These are phyloP conservation scores for Sepioteuthis lessoniana DNA, from an alignment of 2,888 invertebrate genomes.

Conservation along the genomic window DNA sequence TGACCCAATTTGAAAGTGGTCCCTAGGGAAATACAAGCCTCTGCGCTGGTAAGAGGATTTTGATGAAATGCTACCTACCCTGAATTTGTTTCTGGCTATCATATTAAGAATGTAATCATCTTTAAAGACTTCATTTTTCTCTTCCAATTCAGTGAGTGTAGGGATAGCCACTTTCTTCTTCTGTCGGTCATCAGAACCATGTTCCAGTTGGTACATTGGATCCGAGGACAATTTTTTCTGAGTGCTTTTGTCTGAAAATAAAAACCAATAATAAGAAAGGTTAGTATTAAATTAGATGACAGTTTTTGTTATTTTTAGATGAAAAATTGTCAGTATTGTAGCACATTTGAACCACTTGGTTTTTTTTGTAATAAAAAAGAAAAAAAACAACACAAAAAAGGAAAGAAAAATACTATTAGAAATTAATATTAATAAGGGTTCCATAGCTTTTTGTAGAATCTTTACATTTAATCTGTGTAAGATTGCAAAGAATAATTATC, in stretches of 20 bases:
- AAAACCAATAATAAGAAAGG: background rate
- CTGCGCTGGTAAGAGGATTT: no score
- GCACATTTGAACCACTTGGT: no score
- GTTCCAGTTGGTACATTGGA: conserved; percentile 98
- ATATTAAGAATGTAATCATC: conserved; percentile 95
- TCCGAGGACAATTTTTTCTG: conserved; percentile 93
- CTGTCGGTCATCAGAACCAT: conserved; percentile 84
- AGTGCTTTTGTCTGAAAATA: conserved; percentile 81
- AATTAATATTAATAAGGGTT: no score
- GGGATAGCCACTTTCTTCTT: conserved; percentile 62
- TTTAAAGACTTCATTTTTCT: conserved; percentile 86
- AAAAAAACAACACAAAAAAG: no score
- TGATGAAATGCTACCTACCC: conserved; percentile 79
- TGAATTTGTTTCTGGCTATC: conserved; percentile 86
- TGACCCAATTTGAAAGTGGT: no score
- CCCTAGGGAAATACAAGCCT: no score
- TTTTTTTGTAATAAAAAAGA: no score
- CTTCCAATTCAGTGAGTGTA: conserved; percentile 83
- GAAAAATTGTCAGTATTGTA: no score
- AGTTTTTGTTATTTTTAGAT: background rate
- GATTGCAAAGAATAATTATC: no score
- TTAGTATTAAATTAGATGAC: background rate
- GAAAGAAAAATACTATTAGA: no score
- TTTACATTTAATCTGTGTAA: no score
- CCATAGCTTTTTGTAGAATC: no score